These are phyloP conservation scores for Euthynnus affinis DNA, from an alignment of 2,797 vertebrate species.

Conservation along the genomic window DNA sequence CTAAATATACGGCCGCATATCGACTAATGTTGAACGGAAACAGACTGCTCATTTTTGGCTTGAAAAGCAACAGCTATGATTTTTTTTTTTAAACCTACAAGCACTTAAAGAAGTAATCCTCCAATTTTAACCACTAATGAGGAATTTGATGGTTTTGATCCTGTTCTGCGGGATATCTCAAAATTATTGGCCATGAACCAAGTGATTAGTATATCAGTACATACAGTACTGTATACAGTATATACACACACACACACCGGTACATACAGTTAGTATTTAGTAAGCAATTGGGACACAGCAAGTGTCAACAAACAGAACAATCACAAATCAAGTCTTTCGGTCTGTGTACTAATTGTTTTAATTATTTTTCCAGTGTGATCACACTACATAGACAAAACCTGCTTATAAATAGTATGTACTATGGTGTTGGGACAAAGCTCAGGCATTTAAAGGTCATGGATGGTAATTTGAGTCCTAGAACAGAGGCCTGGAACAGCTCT, in stretches of 20 bases:
- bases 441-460: not conserved
- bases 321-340: too few relatives aligned
- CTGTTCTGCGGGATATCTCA: not conserved
- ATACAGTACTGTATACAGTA: not conserved
- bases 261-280: not conserved
- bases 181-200: constrained; percentile 8
- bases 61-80: constrained; percentile 67
- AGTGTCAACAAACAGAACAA: not conserved
- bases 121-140: not conserved
- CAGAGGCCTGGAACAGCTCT: constrained; percentile 10
- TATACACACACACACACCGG: not conserved
- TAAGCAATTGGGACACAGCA: not conserved
- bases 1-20: constrained; percentile 66
- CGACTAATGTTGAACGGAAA: constrained; percentile 66
- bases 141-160: not conserved
- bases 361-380: too few relatives aligned
- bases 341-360: too few relatives aligned
- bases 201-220: not conserved
- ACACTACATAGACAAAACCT: too few relatives aligned
- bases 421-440: not conserved
- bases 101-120: constrained; percentile 32
- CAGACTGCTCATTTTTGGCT: constrained; percentile 39
- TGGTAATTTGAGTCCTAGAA: too few relatives aligned
- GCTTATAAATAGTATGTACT: not conserved
- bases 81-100: not conserved